Conservation (phyloP, 1,140 invertebrate genomes). For the Drosophila busckii region DNA sequence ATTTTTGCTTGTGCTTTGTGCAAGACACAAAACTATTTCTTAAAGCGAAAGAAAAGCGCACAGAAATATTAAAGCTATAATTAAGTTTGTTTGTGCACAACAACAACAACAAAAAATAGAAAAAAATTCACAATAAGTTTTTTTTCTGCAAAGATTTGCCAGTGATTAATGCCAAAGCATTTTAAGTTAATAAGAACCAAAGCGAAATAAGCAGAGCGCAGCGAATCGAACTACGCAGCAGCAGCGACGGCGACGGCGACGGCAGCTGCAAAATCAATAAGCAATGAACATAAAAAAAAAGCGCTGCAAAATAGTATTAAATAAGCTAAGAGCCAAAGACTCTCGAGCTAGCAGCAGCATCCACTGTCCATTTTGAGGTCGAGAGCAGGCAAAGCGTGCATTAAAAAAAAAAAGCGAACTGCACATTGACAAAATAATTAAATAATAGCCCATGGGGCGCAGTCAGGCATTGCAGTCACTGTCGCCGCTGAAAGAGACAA, state of each 20-base stretch:
- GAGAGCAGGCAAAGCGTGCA: neutral
- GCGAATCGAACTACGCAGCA: conserved; percentile 17
- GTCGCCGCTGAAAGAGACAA: conserved; percentile 1
- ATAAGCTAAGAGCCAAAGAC: conserved; percentile 12
- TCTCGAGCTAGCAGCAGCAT: conserved; percentile 6
- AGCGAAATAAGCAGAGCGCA: conserved; percentile 19
- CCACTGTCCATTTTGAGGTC: conserved; percentile 23
- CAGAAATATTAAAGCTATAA: conserved; percentile 40
- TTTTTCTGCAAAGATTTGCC: conserved; percentile 26
- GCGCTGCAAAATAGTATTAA: neutral
- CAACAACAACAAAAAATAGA: conserved; percentile 17
- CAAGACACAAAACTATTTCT: conserved; percentile 9
- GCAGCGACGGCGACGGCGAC: neutral
- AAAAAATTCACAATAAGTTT: neutral
- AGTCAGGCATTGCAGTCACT: conserved; percentile 39
- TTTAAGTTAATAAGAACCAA: conserved; percentile 18
- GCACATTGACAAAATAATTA: conserved; percentile 71
- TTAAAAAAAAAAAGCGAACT: conserved; percentile 9
- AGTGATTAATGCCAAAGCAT: conserved; percentile 39
- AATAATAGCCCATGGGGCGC: conserved; percentile 54
- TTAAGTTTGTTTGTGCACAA: conserved; percentile 46
- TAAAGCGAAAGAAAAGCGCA: conserved; percentile 15
- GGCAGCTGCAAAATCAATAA: conserved; percentile 30
- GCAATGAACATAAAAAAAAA: conserved; percentile 4
- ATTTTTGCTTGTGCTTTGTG: conserved; percentile 32